Evolutionary conservation across 2,113 vertebrate species (phyloP).

Genomic region (Erythrolamprus reginae): DNA sequence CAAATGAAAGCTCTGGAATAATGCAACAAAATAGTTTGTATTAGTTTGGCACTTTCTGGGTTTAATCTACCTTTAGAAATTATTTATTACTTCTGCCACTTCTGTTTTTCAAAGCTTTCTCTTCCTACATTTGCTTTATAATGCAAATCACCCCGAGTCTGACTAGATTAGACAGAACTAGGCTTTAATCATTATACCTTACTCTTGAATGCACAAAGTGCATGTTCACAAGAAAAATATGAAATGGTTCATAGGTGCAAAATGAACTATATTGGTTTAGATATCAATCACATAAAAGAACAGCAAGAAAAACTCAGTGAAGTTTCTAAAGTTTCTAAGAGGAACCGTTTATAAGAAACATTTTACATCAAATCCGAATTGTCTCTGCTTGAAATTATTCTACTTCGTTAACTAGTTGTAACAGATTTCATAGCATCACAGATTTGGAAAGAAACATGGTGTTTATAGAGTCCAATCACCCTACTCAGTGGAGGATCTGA

Average conservation of each 20-base stretch:
- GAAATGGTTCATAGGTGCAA: neutral
- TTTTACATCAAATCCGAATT: neutral
- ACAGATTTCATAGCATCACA: neutral
- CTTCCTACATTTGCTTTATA: neutral
- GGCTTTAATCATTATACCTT: neutral
- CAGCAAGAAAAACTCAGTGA: neutral
- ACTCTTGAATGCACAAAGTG: neutral
- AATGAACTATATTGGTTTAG: neutral
- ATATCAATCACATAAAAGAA: neutral
- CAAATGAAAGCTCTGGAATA: conserved; percentile 30
- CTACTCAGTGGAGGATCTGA: neutral
- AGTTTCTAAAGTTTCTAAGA: neutral
- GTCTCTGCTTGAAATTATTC: neutral
- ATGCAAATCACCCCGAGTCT: neutral
- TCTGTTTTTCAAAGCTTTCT: neutral
- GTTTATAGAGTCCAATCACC: neutral
- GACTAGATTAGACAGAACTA: neutral
- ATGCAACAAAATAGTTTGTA: accelerated
- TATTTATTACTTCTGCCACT: neutral
- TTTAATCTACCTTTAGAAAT: neutral
- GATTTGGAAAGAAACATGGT: neutral
- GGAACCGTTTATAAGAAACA: neutral
- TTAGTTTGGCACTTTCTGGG: neutral
- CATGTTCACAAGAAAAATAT: neutral
- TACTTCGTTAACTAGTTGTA: neutral